Percentiles rank a stretch among this genome's conserved stretches.
Evolutionary conservation across 1,140 invertebrate species (phyloP).

Genomic region (Coptotermes formosanus): DNA sequence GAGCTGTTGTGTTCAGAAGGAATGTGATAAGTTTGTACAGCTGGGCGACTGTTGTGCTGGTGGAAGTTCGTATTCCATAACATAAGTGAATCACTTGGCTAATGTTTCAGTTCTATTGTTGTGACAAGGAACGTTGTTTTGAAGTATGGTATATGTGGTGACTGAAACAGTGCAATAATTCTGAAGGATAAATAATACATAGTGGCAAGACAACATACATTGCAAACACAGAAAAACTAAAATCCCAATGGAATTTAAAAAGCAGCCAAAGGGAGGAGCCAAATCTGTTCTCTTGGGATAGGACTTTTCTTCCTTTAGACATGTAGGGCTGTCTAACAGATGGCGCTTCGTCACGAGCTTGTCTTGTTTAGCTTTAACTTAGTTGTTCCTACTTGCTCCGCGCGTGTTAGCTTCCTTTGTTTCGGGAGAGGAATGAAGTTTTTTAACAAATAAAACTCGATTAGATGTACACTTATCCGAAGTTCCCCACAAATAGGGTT

Average conservation of each 20-base stretch:
- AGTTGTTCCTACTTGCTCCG: not conserved
- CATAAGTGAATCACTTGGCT: no score
- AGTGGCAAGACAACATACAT: not conserved
- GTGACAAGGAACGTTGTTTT: no score
- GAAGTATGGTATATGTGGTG: no score
- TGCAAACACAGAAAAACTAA: not conserved
- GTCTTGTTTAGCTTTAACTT: not conserved
- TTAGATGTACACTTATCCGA: not conserved
- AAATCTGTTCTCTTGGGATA: not conserved
- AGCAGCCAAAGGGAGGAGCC: not conserved
- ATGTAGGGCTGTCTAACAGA: no score
- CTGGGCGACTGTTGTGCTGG: no score
- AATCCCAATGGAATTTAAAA: not conserved
- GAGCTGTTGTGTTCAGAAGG: no score
- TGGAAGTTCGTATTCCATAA: no score
- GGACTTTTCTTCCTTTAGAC: not conserved
- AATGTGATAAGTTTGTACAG: no score
- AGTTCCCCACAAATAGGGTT: not conserved
- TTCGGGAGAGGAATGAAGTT: conserved; percentile 12
- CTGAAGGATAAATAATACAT: not conserved
- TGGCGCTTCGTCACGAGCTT: not conserved
- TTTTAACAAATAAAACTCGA: conserved; percentile 14
- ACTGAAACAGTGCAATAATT: not conserved
- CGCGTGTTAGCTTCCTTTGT: not conserved
- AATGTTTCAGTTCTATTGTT: no score